Base-by-base conservation (phyloP, 2,888 invertebrate species). In the Thymelicus sylvestris region DNA sequence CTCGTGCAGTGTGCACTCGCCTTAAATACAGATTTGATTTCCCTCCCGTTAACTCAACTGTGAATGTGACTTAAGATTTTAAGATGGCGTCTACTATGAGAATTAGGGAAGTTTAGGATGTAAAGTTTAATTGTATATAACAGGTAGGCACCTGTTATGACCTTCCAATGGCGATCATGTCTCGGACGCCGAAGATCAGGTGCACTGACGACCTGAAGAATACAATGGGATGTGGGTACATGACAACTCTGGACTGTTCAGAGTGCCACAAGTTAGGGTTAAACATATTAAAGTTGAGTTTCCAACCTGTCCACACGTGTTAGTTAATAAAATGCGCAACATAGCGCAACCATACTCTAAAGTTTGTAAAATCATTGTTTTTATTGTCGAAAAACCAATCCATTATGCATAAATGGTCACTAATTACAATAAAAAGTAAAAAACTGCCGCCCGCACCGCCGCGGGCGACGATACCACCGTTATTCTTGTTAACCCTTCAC, bases 1-100 rank as follows among this genome's bases (percentile, higher is more conserved):
- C 76, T 65, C 69, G 64, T 70, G 69, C 73, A 77, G 77, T 81
- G 79, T 80, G 81, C 77, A 76, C 78, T 74, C 77, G 75, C 76
- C 79, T 81, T 82, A 78, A 81, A 75, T 76, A 76, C 76, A 76
- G 78, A 79, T 78, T 79, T 78, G 78, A 79, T 78, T 79, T 76
- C 74, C 59, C 68, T 64, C 48, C 59, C 41, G 64, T 65, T 70
- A 65, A 72, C 67, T 67, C 67, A 52, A 67, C 60, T 64, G 72
- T 61, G 65, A 70, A 70, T 66, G 70, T n/a, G 70, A 67, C 66
- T 67, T 72, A 52, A 64, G 60, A 67, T 59, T 67, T 59, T 59
- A 48, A 69, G 65, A 19, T 19, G 6, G 13, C 39, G 38, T 60
- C 47, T 39, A 24, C 24, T 47, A 12, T 13, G 10, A 2, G 61